Evolutionary conservation across 2,113 vertebrate species (phyloP), one percentile per base, ranked within the genome.

Genomic region (Xyliphius kryptos): DNA sequence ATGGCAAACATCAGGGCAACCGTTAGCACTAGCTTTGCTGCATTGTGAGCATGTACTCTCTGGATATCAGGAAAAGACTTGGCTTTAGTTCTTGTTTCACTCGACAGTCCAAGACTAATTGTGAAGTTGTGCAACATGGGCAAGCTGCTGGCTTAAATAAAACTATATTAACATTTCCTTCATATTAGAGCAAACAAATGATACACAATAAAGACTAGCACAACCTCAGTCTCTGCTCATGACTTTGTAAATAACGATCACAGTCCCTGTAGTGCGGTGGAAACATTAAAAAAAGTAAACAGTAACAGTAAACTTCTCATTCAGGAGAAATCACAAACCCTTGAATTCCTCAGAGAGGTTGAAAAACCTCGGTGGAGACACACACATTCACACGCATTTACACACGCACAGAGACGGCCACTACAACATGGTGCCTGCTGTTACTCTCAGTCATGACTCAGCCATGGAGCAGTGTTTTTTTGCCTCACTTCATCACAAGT

Each of bases 351-450:
- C 13, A 41, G 9, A 11, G 2, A 41, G 40, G 40, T 41, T 41
- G 10, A 1, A 12, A 41, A 41, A 41, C 13, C 40, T 14, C 10
- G 3, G 10, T 41, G 9, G 40, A 41, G 13, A 41, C 40, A 6
- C 14, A 54, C 61, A 62, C 15, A 20, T 53, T 61, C 44, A 43
- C 16, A 60, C n/a, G 26, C 56, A 26, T 21, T 14, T n/a, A 57
- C 49, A 7, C 43, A 50, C 54, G 14, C 14, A 21, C 3, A 56
- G 43, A 53, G 22, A 36, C 46, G 17, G 11, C 13, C 36, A 56
- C 67, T 44, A 50, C 14, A 19, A 20, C 38, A 14, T 6, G 16
- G 21, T 20, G 21, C 15, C 46, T 6, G 11, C 41, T 37, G 55
- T 60, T 53, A 9, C 10, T 53, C 10, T 53, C 20, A 43, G 20